Conservation (phyloP, 2,113 vertebrate species). For the Protomyctophum bolini region DNA sequence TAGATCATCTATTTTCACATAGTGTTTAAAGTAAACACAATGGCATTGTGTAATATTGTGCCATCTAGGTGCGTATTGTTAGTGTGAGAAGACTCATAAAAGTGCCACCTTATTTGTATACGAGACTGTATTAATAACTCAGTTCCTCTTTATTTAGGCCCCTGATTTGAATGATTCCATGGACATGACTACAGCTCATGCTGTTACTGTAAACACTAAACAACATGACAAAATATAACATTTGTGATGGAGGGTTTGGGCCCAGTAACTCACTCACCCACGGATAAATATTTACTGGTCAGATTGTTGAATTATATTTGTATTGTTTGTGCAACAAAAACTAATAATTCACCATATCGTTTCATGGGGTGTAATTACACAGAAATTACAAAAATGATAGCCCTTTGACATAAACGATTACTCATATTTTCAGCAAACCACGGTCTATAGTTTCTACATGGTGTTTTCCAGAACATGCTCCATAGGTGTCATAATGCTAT, state of each 20-base stretch:
- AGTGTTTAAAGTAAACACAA: no score
- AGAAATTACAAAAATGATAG: not conserved
- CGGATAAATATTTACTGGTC: not conserved
- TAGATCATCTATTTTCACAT: no score
- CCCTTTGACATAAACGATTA: not conserved
- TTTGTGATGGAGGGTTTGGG: no score
- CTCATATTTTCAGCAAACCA: not conserved
- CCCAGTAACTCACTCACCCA: no score
- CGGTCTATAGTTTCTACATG: not conserved
- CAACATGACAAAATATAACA: no score
- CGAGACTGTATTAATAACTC: not conserved
- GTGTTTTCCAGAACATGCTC: conserved; percentile 22
- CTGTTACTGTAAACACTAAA: no score
- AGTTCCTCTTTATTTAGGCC: not conserved
- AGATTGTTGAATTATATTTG: not conserved
- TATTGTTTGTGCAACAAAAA: not conserved
- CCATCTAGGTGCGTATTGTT: not conserved
- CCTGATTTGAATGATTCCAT: not conserved
- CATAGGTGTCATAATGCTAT: conserved; percentile 47
- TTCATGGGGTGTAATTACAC: not conserved
- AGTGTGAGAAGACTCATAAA: not conserved
- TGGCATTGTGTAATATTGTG: no score
- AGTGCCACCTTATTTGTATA: not conserved
- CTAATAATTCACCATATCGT: not conserved
- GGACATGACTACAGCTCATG: not conserved